Evolutionary conservation across 2,113 vertebrate genomes (phyloP).

Genomic region (Chlorodrepanis virens): DNA sequence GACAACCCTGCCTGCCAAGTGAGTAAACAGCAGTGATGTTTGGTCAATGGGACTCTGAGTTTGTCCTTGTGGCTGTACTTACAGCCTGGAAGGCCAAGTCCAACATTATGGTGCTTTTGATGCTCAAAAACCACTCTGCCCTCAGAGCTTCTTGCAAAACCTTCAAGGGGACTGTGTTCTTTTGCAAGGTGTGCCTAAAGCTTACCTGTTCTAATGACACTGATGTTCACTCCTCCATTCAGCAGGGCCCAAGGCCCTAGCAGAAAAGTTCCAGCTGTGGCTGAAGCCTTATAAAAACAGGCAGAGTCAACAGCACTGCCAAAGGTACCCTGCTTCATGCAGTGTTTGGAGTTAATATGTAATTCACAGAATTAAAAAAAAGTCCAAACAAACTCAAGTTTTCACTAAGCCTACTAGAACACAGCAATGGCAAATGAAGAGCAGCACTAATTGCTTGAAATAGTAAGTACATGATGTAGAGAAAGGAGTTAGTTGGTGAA

Average conservation of each 20-base stretch:
- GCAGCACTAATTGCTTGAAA: neutral
- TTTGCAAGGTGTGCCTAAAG: neutral
- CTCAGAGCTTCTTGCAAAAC: neutral
- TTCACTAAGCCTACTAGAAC: neutral
- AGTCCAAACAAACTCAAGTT: neutral
- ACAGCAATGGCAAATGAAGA: neutral
- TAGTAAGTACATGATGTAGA: neutral
- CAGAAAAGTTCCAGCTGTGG: neutral
- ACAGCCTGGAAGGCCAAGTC: neutral
- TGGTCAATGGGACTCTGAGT: neutral
- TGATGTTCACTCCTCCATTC: neutral
- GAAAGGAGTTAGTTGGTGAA: neutral
- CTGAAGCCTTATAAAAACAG: neutral
- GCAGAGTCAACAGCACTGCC: neutral
- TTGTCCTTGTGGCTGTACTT: neutral
- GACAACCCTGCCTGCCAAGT: neutral
- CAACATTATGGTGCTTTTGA: neutral
- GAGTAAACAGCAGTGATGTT: neutral
- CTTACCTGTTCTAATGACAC: neutral
- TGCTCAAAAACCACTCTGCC: neutral
- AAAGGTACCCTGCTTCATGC: neutral
- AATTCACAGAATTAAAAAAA: neutral
- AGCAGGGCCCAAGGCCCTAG: neutral
- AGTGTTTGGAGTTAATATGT: accelerated
- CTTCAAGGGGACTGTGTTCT: neutral